Conservation (phyloP, 2,797 vertebrate species). For the Mormyrus proboscirostris region DNA sequence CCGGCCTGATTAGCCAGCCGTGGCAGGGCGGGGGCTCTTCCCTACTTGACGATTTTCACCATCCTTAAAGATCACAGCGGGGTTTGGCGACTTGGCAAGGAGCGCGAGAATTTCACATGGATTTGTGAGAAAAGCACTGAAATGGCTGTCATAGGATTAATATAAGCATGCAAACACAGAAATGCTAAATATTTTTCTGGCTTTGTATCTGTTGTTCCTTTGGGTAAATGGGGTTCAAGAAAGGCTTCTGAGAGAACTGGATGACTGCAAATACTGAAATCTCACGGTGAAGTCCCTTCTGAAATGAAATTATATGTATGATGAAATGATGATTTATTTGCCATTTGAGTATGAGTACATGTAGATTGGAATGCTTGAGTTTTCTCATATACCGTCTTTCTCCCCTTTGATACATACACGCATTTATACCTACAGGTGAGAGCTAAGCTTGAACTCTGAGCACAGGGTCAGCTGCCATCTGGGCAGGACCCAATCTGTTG, state of each 20-base stretch:
- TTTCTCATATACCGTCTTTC: not conserved
- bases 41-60: constrained; percentile 9
- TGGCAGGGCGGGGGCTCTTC: constrained; percentile 24
- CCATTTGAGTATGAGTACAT: not conserved
- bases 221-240: not conserved
- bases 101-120: not conserved
- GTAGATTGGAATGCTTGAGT: not conserved
- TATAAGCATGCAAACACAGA: not conserved
- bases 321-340: not conserved
- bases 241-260: not conserved
- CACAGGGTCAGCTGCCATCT: not conserved
- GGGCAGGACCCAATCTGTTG: not conserved
- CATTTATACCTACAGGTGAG: not conserved
- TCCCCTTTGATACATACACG: not conserved
- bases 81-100: not conserved
- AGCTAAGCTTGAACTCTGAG: not conserved
- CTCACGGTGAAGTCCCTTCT: not conserved
- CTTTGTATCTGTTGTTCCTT: not conserved
- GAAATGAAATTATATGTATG: not conserved
- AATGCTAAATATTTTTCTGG: not conserved
- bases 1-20: constrained; percentile 39
- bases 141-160: not conserved
- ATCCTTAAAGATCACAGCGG: not conserved
- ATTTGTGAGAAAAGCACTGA: not conserved
- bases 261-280: not conserved